Conservation (phyloP, 2,113 vertebrate species). For the Phylloscopus whistleri region DNA sequence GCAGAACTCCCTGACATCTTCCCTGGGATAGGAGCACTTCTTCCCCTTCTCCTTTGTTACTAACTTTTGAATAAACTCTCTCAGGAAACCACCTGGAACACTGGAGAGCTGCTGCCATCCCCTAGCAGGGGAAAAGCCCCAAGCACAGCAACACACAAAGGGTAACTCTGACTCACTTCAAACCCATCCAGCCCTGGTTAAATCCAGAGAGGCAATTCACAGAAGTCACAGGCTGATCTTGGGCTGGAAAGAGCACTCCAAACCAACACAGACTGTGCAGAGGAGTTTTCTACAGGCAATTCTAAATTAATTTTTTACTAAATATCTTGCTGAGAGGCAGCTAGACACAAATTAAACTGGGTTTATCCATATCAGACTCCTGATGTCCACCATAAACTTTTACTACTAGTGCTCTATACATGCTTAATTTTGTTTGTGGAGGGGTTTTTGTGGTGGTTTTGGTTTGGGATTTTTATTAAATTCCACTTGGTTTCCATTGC, state of each 20-base stretch:
- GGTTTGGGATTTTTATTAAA: not conserved
- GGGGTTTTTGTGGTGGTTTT: accelerated
- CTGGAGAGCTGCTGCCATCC: not conserved
- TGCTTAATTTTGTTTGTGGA: not conserved
- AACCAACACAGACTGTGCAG: not conserved
- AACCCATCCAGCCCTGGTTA: no score
- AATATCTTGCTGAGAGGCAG: not conserved
- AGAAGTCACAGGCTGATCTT: not conserved
- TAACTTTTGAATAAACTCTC: not conserved
- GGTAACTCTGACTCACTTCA: not conserved
- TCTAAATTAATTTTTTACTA: not conserved
- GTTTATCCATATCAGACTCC: not conserved
- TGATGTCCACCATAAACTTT: not conserved
- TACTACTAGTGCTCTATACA: not conserved
- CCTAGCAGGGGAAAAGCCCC: not conserved
- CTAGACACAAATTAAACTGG: not conserved
- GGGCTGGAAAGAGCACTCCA: not conserved
- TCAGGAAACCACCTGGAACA: not conserved
- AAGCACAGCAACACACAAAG: not conserved
- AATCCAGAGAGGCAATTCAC: not conserved
- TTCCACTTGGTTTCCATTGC: not conserved
- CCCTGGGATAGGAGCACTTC: not conserved
- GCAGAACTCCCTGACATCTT: not conserved
- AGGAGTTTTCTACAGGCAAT: not conserved
- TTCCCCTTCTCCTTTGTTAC: not conserved